Evolutionary conservation across 2,797 vertebrate genomes (phyloP).

Genomic region (Chelon auratus): DNA sequence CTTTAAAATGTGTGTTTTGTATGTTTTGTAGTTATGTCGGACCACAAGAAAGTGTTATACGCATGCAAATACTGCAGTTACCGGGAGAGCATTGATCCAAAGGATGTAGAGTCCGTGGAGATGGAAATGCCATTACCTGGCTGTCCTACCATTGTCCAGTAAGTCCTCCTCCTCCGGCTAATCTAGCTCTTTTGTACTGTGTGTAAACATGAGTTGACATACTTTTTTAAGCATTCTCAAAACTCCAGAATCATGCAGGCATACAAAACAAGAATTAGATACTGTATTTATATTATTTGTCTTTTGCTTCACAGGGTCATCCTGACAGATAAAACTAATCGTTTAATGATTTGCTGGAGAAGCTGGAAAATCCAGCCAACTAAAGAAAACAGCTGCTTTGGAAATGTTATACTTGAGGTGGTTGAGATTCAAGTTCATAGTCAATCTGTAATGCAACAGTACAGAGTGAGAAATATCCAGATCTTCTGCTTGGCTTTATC

Average conservation of each 20-base stretch:
- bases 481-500: neutral
- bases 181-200: neutral
- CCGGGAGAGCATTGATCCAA: neutral
- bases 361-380: neutral
- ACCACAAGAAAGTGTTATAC: no score
- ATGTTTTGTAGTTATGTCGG: no score
- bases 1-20: neutral
- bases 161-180: neutral
- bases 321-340: rapidly evolving
- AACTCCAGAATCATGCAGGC: no score
- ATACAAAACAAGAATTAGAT: no score
- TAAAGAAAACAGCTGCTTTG: neutral
- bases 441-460: neutral
- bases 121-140: rapidly evolving
- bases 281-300: no score
- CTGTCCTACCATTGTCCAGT: neutral
- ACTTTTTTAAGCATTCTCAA: neutral
- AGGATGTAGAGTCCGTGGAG: neutral
- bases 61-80: no score
- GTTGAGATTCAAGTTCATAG: neutral
- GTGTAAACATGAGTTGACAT: neutral
- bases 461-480: no score
- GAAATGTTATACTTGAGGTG: neutral
- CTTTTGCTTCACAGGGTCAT: neutral
- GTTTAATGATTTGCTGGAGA: neutral